These are phyloP conservation scores for Anthrax anthrax DNA, from an alignment of 2,888 invertebrate genomes.

Conservation along the genomic window DNA sequence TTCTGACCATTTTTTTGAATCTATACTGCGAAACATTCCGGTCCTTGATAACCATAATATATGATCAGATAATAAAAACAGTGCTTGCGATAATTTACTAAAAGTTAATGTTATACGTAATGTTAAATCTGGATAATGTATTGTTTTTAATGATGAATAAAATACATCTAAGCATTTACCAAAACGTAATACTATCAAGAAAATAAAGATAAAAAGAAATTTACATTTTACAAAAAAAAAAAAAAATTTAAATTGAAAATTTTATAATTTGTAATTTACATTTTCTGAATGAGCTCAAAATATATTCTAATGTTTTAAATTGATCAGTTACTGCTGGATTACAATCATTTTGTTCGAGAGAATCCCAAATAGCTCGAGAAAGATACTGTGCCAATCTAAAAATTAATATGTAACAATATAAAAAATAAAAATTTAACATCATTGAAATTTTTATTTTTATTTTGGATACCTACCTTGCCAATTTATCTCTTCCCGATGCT, in stretches of 20 bases:
- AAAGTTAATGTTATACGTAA: constrained; percentile 58
- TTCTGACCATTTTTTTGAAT: constrained; percentile 61
- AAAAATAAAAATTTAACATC: background rate
- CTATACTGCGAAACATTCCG: constrained; percentile 47
- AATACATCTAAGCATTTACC: constrained; percentile 73
- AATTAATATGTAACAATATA: constrained; percentile 7
- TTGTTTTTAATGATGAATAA: constrained; percentile 54
- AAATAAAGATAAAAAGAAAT: constrained; percentile 6
- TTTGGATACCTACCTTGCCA: constrained; percentile 23
- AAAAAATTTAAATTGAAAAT: no score
- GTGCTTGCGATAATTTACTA: constrained; percentile 62
- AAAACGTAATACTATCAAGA: constrained; percentile 61
- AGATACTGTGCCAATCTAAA: constrained; percentile 68
- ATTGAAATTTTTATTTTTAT: no score
- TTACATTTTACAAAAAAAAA: background rate
- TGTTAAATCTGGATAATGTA: constrained; percentile 56
- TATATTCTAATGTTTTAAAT: constrained; percentile 66
- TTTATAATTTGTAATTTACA: constrained; percentile 37
- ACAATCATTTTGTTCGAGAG: constrained; percentile 41
- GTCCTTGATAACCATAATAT: constrained; percentile 70
- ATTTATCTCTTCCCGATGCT: constrained; percentile 30
- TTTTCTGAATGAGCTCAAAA: constrained; percentile 74
- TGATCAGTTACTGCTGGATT: constrained; percentile 53
- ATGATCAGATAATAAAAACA: constrained; percentile 75
- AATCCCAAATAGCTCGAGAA: constrained; percentile 67